A percentile compares a stretch with the other conserved stretches of the same genome.
These are phyloP conservation scores for Sphaerodactylus townsendi DNA, from an alignment of 2,113 vertebrate genomes.

Conservation along the genomic window DNA sequence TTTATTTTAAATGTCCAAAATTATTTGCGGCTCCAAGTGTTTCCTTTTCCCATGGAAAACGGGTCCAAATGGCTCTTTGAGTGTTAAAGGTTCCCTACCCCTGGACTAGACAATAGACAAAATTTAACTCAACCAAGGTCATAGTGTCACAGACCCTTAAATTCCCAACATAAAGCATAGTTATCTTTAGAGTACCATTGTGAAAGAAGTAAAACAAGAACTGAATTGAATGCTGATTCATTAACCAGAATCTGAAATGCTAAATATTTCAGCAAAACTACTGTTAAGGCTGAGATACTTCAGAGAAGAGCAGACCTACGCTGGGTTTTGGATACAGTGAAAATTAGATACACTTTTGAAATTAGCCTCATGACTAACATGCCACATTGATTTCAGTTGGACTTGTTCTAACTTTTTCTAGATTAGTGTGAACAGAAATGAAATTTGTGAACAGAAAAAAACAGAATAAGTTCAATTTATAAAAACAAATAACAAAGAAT, in stretches of 20 bases:
- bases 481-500: not conserved
- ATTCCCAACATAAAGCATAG: not conserved
- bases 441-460: not conserved
- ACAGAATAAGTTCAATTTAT: not conserved
- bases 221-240: not conserved
- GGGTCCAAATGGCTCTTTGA: too few species aligned
- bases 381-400: not conserved
- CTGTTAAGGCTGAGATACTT: not conserved
- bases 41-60: too few species aligned
- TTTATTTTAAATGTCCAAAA: too few species aligned
- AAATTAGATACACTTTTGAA: not conserved
- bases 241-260: not conserved
- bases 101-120: too few species aligned
- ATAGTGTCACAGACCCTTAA: slow-evolving; percentile 17
- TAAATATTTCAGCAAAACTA: not conserved
- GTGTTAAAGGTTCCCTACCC: too few species aligned
- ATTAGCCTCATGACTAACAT: not conserved
- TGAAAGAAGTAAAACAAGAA: not conserved
- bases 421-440: too few species aligned
- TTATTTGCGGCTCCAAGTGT: too few species aligned
- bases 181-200: not conserved
- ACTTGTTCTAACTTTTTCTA: not conserved
- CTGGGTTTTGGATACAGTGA: not conserved
- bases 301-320: not conserved
- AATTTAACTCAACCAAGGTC: slow-evolving; percentile 38